Evolutionary conservation across 2,113 vertebrate species (phyloP), one percentile per base, ranked within the genome.

Genomic region (Hippocampus barbouri): DNA sequence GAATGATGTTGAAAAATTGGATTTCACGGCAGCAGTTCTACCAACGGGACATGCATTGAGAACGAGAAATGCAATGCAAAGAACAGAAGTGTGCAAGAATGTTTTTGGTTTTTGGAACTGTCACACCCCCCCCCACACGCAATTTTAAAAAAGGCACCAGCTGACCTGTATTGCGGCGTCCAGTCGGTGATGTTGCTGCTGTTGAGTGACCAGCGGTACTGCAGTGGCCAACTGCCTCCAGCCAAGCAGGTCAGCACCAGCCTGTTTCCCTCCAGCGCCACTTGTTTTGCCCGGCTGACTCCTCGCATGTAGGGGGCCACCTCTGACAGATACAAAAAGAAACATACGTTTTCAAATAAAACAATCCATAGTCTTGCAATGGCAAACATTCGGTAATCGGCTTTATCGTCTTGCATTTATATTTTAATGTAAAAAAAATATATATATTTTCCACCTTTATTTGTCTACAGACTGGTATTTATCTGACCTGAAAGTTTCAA

Each of bases 221-320:
- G 95, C 88, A 98, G 83, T 25, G 97, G 97, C 96, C 96, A 98
- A 88, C 96, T 98, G 77, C 97, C 97, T 87, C 96, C 96, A 0
- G 94, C 97, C 71, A 97, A 92, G 87, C 97, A 98, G 18, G 95
- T 98, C 71, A 98, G 91, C 1, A 98, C 94, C 1, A 98, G 93
- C 2, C 95, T 90, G 81, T 98, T 98, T 66, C 96, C 95, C 79
- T 98, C 96, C 88, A 98, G 76, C 74, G 82, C 84, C 85, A 89
- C 76, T 73, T 85, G 87, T 81, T 84, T 86, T 51, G 66, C 78
- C 51, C 30, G 21, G 60, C 66, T 80, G n/a, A 59, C 71, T 18
- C 86, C 84, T 53, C 69, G 84, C 43, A 90, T 77, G 78, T 88
- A 89, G 69, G 90, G 90, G 23, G 88, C 87, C 71, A 91, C 85